Evolutionary conservation across 1,140 invertebrate genomes (phyloP), one percentile per base, ranked within the genome.

Genomic region (Drosophila sp.): DNA sequence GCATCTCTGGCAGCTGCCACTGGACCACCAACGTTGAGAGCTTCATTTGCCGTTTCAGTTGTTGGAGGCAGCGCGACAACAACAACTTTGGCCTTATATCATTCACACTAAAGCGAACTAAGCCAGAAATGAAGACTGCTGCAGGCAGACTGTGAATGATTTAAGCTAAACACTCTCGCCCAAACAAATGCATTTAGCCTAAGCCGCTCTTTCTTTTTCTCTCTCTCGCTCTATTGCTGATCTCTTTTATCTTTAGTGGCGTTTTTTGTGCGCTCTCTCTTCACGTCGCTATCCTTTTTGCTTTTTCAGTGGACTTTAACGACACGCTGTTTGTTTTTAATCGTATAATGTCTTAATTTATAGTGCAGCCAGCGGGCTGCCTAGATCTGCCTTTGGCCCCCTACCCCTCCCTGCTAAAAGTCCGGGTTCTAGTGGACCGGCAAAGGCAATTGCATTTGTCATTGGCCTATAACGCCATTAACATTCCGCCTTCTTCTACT

Each of bases 281-380:
- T 61, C 55, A 60, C 56, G 55, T 58, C 61, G 54, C 41, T 56
- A 2, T 54, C 40, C 69, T 69, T 61, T n/a, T 80, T 47, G 32
- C 69, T 78, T 70, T 61, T 65, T 65, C 56, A 27, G 66, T 62
- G 65, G 44, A 79, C 73, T 87, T 83, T 87, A 86, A 86, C 82
- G 84, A 89, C 80, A 83, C 76, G 71, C 80, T 85, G 89, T 91
- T 90, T 90, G 89, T 82, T 90, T 90, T 91, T 91, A 90, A 90
- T 90, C 89, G 89, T 80, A 90, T 90, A 90, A 90, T 90, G 89
- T 90, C 89, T 90, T 90, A 90, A 90, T 90, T 91, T 90, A 91
- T 91, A 90, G 85, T 74, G 84, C 79, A 71, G 50, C 63, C 44
- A 50, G 44, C 44, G 44, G 44, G 69, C 69, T 76, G 76, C 80